Evolutionary conservation across 2,888 invertebrate species (phyloP).

Genomic region (Notodonta dromedarius): DNA sequence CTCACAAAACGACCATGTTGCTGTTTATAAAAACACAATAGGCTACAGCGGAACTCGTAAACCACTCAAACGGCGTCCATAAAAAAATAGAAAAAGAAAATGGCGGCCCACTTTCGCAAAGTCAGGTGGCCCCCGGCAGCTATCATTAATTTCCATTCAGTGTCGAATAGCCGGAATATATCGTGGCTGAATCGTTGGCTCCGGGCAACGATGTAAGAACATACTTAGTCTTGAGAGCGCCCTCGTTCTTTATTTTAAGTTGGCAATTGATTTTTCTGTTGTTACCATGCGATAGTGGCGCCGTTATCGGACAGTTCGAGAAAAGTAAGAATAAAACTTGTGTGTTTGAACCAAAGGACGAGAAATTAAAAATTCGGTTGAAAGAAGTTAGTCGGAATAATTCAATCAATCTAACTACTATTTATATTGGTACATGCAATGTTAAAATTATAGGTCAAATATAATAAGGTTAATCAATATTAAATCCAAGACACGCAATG

Average conservation of each 20-base stretch:
- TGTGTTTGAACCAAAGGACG: no score
- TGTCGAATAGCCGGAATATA: constrained; percentile 58
- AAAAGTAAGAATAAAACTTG: no score
- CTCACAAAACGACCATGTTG: constrained; percentile 4
- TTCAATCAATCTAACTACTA: no score
- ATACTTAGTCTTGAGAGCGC: constrained; percentile 36
- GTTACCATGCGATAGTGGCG: not conserved
- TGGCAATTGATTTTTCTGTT: constrained; percentile 40
- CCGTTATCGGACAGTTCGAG: no score
- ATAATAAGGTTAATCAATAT: no score
- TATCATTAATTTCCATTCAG: constrained; percentile 80
- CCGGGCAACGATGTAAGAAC: constrained; percentile 33
- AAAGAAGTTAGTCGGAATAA: no score
- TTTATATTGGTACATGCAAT: no score
- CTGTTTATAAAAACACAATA: constrained; percentile 26
- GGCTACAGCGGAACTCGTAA: constrained; percentile 53
- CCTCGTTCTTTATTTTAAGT: constrained; percentile 45
- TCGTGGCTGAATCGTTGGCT: constrained; percentile 40
- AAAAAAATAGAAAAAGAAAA: constrained; percentile 58
- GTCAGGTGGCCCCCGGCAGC: constrained; percentile 71
- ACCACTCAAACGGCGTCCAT: constrained; percentile 52
- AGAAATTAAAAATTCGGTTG: no score
- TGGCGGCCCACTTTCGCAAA: constrained; percentile 63
- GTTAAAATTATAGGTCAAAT: no score
- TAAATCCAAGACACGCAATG: no score